Conservation (phyloP, 1,140 invertebrate genomes). For the Drosophila tristis region DNA sequence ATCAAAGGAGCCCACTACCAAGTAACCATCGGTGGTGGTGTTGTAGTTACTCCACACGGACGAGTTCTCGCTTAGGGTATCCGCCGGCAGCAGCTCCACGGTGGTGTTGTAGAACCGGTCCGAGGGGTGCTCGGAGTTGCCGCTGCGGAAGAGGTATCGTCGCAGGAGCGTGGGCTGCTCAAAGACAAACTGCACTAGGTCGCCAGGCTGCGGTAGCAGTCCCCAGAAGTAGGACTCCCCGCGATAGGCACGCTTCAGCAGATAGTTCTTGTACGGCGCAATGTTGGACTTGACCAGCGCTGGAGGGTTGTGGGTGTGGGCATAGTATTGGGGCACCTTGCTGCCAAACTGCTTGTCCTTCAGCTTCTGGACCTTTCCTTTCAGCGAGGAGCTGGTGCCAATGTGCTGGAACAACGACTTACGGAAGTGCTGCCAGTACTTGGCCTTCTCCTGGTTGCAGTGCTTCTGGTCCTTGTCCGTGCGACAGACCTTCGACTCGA, state of each 20-base stretch:
- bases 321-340: constrained; percentile 92
- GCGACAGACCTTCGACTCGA: constrained; percentile 95
- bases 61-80: constrained; percentile 81
- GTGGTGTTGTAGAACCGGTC: constrained; percentile 96
- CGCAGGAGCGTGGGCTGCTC: constrained; percentile 90
- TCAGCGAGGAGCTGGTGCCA: constrained; percentile 96
- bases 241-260: constrained; percentile 92
- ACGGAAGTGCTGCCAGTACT: constrained; percentile 94
- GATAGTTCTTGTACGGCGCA: constrained; percentile 93
- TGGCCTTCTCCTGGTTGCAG: constrained; percentile 92
- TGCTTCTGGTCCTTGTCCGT: constrained; percentile 95
- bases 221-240: constrained; percentile 98
- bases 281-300: constrained; percentile 91
- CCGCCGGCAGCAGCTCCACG: constrained; percentile 91
- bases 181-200: constrained; percentile 93
- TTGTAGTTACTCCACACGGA: constrained; percentile 85
- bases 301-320: constrained; percentile 92
- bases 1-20: constrained; percentile 91
- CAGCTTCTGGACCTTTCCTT: constrained; percentile 98
- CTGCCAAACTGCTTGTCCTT: constrained; percentile 97
- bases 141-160: constrained; percentile 94
- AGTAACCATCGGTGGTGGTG: constrained; percentile 89
- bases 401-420: constrained; percentile 98
- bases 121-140: constrained; percentile 95
- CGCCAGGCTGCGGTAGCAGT: constrained; percentile 92